Percentiles rank a stretch among this genome's conserved stretches.
Conservation (phyloP, 2,888 invertebrate species). For the Lasioglossum figueresi region DNA sequence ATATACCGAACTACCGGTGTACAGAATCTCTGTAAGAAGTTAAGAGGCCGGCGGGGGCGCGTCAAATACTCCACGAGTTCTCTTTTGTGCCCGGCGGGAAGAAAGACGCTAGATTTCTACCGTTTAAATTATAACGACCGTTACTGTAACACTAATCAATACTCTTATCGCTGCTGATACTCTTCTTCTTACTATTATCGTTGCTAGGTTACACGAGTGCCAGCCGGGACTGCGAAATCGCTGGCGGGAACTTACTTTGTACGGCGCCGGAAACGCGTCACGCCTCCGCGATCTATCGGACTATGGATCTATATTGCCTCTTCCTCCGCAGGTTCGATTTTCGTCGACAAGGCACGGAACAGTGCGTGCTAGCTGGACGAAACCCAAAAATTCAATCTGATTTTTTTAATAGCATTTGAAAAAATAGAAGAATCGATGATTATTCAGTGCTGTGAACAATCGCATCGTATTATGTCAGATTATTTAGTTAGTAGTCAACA, state of each 20-base stretch:
- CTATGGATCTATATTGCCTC: slow-evolving; percentile 28
- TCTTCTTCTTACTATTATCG: slow-evolving; percentile 62
- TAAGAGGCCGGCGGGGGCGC: slow-evolving; percentile 9
- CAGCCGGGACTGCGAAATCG: slow-evolving; percentile 27
- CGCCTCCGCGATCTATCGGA: slow-evolving; percentile 18
- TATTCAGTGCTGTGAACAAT: too few relatives aligned
- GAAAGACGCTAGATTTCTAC: slow-evolving; percentile 59
- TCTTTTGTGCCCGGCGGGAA: not conserved
- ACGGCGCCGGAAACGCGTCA: slow-evolving; percentile 1
- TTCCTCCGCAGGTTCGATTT: slow-evolving; percentile 13
- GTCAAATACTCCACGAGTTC: not conserved
- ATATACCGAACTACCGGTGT: not conserved
- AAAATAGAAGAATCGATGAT: not conserved
- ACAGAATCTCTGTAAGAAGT: slow-evolving; percentile 18
- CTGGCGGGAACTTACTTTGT: slow-evolving; percentile 33
- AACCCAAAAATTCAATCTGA: not conserved
- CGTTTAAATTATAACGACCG: slow-evolving; percentile 57
- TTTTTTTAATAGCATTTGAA: not conserved
- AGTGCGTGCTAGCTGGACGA: not conserved
- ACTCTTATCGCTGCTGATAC: slow-evolving; percentile 63
- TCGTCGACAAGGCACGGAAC: not conserved
- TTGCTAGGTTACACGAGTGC: slow-evolving; percentile 46
- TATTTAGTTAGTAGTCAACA: not conserved
- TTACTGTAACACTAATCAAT: slow-evolving; percentile 55
- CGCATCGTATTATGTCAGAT: too few relatives aligned